A percentile compares a stretch with the other conserved stretches of the same genome.
Evolutionary conservation across 2,113 vertebrate species (phyloP).

Genomic region (Amblyornis subalaris): DNA sequence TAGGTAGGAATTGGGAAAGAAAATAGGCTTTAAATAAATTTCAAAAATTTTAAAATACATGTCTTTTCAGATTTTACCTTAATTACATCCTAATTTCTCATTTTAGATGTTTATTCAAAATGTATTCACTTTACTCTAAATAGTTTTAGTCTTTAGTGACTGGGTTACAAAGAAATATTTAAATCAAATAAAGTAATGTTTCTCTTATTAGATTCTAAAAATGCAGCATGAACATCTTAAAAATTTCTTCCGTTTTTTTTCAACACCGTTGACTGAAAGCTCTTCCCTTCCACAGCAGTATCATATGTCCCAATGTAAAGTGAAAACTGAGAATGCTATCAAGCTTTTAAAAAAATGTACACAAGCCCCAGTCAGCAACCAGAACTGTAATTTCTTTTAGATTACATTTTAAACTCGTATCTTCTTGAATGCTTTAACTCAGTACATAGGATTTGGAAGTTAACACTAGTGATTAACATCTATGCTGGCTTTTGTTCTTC

Average conservation of each 20-base stretch:
- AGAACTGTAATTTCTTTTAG: neutral
- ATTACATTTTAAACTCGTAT: neutral
- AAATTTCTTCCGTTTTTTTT: neutral
- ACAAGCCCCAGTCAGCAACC: neutral
- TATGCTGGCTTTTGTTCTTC: neutral
- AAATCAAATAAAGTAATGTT: neutral
- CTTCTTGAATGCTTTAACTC: neutral
- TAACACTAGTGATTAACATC: neutral
- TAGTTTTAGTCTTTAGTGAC: neutral
- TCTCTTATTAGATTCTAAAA: neutral
- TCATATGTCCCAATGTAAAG: neutral
- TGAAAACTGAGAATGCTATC: neutral
- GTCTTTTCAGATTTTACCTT: neutral
- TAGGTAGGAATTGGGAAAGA: neutral
- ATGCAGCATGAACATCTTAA: neutral
- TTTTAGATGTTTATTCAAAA: neutral
- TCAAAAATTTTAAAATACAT: neutral
- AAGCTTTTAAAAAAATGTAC: neutral
- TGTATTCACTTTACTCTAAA: neutral
- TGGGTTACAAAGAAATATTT: neutral
- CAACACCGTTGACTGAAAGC: neutral
- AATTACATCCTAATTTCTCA: neutral
- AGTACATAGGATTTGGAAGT: neutral
- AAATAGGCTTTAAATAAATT: neutral
- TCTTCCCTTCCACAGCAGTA: neutral